Evolutionary conservation across 2,888 invertebrate species (phyloP).

Genomic region (Idaea dimidiata): DNA sequence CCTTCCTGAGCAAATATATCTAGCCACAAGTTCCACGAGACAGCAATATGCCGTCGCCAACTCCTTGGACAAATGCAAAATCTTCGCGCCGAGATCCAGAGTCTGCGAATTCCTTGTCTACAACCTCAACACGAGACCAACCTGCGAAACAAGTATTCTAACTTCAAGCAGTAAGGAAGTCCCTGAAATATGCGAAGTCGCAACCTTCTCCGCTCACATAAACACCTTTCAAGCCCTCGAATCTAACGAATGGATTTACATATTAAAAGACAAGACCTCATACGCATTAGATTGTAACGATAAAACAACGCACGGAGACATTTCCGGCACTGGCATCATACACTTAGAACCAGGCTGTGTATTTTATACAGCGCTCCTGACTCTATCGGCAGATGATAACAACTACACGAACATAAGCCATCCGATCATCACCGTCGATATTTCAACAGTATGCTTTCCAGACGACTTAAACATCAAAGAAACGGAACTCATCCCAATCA

Average conservation of each 20-base stretch:
- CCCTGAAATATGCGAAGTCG: conserved; percentile 22
- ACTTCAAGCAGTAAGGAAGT: conserved; percentile 13
- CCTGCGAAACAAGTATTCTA: conserved; percentile 26
- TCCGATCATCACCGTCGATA: conserved; percentile 25
- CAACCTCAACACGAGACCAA: conserved; percentile 21
- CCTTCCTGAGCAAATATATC: conserved; percentile 34
- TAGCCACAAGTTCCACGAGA: conserved; percentile 30
- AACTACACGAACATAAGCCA: conserved; percentile 21
- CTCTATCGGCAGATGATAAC: conserved; percentile 21
- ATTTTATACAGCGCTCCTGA: conserved; percentile 26
- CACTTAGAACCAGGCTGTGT: conserved; percentile 21
- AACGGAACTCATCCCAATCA: conserved; percentile 20
- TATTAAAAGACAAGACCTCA: conserved; percentile 16
- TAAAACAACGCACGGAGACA: conserved; percentile 18
- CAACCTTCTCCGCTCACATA: conserved; percentile 29
- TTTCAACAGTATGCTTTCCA: conserved; percentile 24
- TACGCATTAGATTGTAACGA: conserved; percentile 21
- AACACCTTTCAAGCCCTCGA: conserved; percentile 24
- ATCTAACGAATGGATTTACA: conserved; percentile 27
- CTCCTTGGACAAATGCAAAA: conserved; percentile 26
- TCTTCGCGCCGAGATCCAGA: conserved; percentile 15
- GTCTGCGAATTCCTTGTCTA: conserved; percentile 29
- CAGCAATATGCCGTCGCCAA: conserved; percentile 29
- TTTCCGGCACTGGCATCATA: conserved; percentile 23
- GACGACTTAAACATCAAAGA: conserved; percentile 8